These are phyloP conservation scores for Actinemys pallida DNA, from an alignment of 2,113 vertebrate species.

Conservation along the genomic window DNA sequence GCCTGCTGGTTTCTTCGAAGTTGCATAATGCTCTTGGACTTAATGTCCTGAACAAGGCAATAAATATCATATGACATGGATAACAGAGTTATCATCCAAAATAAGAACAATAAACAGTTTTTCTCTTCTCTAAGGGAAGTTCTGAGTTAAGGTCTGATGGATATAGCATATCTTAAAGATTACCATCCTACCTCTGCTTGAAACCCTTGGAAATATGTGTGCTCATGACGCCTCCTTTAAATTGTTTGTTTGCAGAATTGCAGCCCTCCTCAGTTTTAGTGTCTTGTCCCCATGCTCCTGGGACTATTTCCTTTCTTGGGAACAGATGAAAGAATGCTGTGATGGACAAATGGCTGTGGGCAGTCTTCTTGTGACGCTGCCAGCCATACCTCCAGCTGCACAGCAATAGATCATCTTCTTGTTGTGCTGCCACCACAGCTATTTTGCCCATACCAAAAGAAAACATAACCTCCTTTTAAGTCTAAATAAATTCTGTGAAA, in stretches of 20 bases:
- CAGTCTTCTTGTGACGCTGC: background rate
- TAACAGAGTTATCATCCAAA: background rate
- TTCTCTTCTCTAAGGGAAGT: background rate
- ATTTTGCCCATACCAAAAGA: background rate
- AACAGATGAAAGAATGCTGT: background rate
- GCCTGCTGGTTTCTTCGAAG: background rate
- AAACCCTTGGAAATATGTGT: background rate
- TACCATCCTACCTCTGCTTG: background rate
- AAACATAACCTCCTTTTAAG: background rate
- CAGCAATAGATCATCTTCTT: background rate
- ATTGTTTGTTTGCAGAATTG: background rate
- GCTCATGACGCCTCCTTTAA: background rate
- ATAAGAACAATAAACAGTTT: background rate
- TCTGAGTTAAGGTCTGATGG: background rate
- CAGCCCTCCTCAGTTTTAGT: background rate
- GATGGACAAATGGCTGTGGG: background rate
- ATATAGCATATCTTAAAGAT: background rate
- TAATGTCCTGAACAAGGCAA: background rate
- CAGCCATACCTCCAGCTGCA: background rate
- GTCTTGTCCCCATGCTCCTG: background rate
- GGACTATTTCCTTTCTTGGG: background rate
- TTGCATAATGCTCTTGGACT: background rate
- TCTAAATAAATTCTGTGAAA: background rate
- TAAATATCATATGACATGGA: background rate
- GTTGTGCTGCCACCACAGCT: background rate